Base-by-base conservation (phyloP, 2,797 vertebrate species). In the Etheostoma nigrum region DNA sequence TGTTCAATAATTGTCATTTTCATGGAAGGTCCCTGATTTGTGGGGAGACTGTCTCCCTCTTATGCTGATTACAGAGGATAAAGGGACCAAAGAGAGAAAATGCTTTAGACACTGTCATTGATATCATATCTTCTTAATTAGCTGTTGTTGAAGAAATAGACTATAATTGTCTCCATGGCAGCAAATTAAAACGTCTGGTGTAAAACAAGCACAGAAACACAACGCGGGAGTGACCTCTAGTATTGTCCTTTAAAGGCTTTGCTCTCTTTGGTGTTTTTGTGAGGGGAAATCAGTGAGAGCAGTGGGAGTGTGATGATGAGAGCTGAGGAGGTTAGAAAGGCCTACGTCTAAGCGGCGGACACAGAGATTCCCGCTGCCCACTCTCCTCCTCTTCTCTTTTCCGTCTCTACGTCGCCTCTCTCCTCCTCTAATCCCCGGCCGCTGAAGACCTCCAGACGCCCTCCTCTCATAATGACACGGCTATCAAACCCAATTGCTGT, bases 401-500 rank as follows among this genome's bases (percentile, higher is more conserved):
- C 81, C 23, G n/a, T 74, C 74, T 79, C 85, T 55, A 57, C 62
- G 72, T 87, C 55, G 70, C 79, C 67, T 74, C 74, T 87, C 84
- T 84, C 82, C 73, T 71, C 72, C 84, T 91, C 90, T 95, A 95
- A 95, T 95, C 93, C 94, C 90, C 72, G 78, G 86, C 88, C 78
- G 62, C 90, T 93, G 87, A 94, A 95, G 95, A 95, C 93, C 94
- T 95, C 94, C 90, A 94, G 93, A 95, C 88, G 89, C 89, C 92
- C 93, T 94, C 94, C 91, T 93, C 92, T 93, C 91, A 93, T 95
- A 95, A 95, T 95, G 94, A 94, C 94, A 95, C 72, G 85, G 93
- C 94, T 95, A 95, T 95, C 95, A 95, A 94, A 94, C 91, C 92
- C 94, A 94, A 95, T 94, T 95, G 94, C 93, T 89, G 92, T 93